Evolutionary conservation across 2,113 vertebrate genomes (phyloP).

Genomic region (Oryctolagus cuniculus): mOryCun1.1 NC_091441.1:2524001-2524500

Average conservation of each 20-base stretch:
- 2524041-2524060: no score
- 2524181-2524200: not conserved
- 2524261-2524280: not conserved
- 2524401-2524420: not conserved
- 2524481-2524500: not conserved
- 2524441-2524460: not conserved
- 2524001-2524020: no score
- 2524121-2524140: no score
- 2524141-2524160: no score
- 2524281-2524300: not conserved
- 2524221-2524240: not conserved
- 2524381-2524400: not conserved
- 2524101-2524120: no score
- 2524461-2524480: no score
- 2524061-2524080: no score
- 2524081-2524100: no score
- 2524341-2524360: not conserved
- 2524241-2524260: not conserved
- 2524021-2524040: no score
- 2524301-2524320: not conserved
- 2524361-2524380: not conserved
- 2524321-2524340: not conserved
- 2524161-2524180: no score
- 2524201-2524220: not conserved
- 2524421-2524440: not conserved